Percentiles rank a stretch among this genome's conserved stretches.
phyloP scores from a whole-genome alignment of 2,797 vertebrate genomes.

The Acrocephalus scirpaceus region DNA sequence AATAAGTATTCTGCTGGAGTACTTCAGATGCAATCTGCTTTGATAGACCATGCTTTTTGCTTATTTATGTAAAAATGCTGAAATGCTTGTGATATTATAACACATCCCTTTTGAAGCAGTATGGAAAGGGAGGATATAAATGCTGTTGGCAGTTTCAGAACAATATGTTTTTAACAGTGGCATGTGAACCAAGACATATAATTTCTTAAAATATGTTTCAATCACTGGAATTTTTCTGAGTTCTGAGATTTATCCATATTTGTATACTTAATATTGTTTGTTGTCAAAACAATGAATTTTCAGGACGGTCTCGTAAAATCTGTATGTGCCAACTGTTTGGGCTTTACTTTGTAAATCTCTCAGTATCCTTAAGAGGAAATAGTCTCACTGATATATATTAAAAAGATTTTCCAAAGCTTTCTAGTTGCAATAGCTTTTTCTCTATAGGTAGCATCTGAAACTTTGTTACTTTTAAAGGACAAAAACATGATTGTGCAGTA shows the following conservation, averaged over 20 bases:
- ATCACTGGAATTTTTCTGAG: neutral
- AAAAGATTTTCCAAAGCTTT: neutral
- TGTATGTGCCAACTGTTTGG: fast-evolving
- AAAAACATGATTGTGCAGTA: neutral
- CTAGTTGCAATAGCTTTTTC: neutral
- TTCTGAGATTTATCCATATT: neutral
- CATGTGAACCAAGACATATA: fast-evolving
- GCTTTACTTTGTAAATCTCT: neutral
- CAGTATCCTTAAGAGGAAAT: neutral
- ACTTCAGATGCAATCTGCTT: neutral
- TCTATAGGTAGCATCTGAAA: neutral
- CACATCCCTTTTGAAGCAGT: neutral
- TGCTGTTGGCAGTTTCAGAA: neutral
- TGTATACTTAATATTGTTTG: neutral
- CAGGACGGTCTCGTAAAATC: neutral
- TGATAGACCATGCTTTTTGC: neutral
- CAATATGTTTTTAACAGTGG: neutral
- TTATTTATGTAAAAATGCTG: neutral
- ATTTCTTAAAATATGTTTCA: neutral
- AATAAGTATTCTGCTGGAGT: neutral
- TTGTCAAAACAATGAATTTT: neutral
- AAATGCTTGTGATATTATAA: neutral
- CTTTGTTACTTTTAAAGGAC: neutral
- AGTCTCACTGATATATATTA: neutral
- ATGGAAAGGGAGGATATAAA: neutral